A percentile compares a stretch with the other conserved stretches of the same genome.
Conservation (phyloP, 2,888 invertebrate species). For the Lysandra coridon region DNA sequence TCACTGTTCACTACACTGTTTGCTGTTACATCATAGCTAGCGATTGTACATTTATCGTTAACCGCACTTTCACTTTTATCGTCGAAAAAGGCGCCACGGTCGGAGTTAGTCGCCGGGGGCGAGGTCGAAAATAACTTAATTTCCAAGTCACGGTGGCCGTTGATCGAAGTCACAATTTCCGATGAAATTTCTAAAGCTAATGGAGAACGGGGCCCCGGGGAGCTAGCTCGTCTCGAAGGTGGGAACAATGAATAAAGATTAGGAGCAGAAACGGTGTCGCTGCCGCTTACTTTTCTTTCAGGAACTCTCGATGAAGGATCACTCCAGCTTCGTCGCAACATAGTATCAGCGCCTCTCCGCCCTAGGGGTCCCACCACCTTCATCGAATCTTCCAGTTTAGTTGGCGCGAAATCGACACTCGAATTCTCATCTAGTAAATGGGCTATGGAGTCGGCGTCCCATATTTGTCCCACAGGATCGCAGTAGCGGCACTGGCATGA, state of each 20-base stretch:
- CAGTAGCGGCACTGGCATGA: slow-evolving; percentile 88
- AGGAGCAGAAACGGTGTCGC: slow-evolving; percentile 68
- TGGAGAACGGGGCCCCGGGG: slow-evolving; percentile 69
- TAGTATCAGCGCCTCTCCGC: slow-evolving; percentile 65
- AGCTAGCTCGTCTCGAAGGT: slow-evolving; percentile 64
- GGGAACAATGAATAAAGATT: slow-evolving; percentile 75
- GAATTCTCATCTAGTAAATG: slow-evolving; percentile 74
- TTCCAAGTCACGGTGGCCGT: slow-evolving; percentile 88
- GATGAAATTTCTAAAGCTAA: slow-evolving; percentile 85
- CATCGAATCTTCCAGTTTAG: slow-evolving; percentile 75
- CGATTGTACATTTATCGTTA: slow-evolving; percentile 64
- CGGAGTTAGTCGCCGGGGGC: slow-evolving; percentile 71
- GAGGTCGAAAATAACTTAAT: slow-evolving; percentile 87
- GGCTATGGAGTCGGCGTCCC: slow-evolving; percentile 85
- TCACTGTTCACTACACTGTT: slow-evolving; percentile 70
- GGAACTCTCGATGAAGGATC: slow-evolving; percentile 79
- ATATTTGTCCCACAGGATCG: slow-evolving; percentile 87
- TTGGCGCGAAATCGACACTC: slow-evolving; percentile 71
- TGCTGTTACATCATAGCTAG: slow-evolving; percentile 64
- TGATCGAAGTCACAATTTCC: slow-evolving; percentile 88
- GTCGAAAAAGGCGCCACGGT: slow-evolving; percentile 72
- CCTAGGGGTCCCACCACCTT: slow-evolving; percentile 73
- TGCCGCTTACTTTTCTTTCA: slow-evolving; percentile 60
- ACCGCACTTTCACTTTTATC: slow-evolving; percentile 77
- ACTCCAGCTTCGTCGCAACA: slow-evolving; percentile 83